Base-by-base conservation (phyloP, 1,140 invertebrate species). In the Camponotus floridanus region DNA sequence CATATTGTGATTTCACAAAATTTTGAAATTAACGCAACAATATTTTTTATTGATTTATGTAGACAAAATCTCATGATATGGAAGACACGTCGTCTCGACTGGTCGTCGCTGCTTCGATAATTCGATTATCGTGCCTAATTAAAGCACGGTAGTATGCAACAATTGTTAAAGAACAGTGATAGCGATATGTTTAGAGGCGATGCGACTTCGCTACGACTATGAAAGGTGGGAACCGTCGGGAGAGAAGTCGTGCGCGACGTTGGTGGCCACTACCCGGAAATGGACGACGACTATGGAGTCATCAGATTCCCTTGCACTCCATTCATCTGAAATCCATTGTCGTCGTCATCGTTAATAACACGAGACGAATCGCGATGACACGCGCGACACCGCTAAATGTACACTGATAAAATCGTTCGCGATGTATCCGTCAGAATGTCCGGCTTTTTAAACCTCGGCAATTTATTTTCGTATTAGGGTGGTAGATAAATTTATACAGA, bases 41-140 rank as follows among this genome's bases (percentile, higher is more conserved):
- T 51, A 48, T 51, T 51, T 67, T 21, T 18, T 36, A 48, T 0
- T 7, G 9, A 21, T 57, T 48, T 21, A 48, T 15, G 48, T 15
- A 9, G 2, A 45, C 15, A 33, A 64, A 73, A 62, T 83, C n/a
- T 18, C 13, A 3, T 26, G 5, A 18, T 15, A 31, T 18, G 26
- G 21, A 7, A 62, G 55, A 61, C 79, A 62, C 39, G 68, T 36
- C 39, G 8, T 31, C 5, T 51, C 26, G 26, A 62, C 11, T 39
- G n/a, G 13, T 36, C 45, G 48, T 5, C 13, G 15, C 1, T 55
- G 15, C 45, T 79, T 81, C 88, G 76, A 59, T 86, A 89, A 90
- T 81, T 68, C 89, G 86, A 87, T 88, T 71, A 89, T 90, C 89
- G 89, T 87, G 89, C 76, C 88, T 90, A 90, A 90, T 90, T 90